phyloP scores from a whole-genome alignment of 2,888 invertebrate species.

The Latrodectus elegans region DNA sequence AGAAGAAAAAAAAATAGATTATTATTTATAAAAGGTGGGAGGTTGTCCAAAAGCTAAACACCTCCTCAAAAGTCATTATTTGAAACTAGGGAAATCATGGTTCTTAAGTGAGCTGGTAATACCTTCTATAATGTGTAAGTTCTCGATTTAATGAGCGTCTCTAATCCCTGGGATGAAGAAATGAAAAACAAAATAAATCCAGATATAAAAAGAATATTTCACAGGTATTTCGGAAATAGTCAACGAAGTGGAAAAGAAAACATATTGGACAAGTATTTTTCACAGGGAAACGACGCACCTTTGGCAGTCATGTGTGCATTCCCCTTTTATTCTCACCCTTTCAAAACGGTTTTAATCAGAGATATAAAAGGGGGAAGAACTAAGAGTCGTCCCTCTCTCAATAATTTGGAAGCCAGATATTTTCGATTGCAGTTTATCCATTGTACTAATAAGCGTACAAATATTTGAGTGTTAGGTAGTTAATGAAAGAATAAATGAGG shows the following conservation, averaged over 20 bases:
- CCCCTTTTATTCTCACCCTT: neutral
- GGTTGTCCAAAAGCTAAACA: constrained; percentile 52
- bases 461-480: constrained; percentile 18
- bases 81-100: constrained; percentile 35
- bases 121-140: constrained; percentile 27
- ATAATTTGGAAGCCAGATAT: constrained; percentile 38
- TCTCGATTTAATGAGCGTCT: constrained; percentile 52
- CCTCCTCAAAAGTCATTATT: constrained; percentile 47
- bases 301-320: constrained; percentile 19
- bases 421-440: constrained; percentile 48
- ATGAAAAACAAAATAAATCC: constrained; percentile 53
- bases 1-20: constrained; percentile 12
- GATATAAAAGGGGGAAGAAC: constrained; percentile 15
- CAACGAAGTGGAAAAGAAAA: constrained; percentile 45
- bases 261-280: constrained; percentile 44
- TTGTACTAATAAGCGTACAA: constrained; percentile 37
- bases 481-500: constrained; percentile 30
- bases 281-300: constrained; percentile 17
- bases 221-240: constrained; percentile 19
- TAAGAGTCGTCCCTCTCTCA: neutral
- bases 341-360: constrained; percentile 28
- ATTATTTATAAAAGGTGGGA: constrained; percentile 37
- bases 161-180: constrained; percentile 47
- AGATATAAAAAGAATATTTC: constrained; percentile 56
- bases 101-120: constrained; percentile 57